These are phyloP conservation scores for Sterrhoptilus dennistouni DNA, from an alignment of 2,113 vertebrate species.

Conservation along the genomic window DNA sequence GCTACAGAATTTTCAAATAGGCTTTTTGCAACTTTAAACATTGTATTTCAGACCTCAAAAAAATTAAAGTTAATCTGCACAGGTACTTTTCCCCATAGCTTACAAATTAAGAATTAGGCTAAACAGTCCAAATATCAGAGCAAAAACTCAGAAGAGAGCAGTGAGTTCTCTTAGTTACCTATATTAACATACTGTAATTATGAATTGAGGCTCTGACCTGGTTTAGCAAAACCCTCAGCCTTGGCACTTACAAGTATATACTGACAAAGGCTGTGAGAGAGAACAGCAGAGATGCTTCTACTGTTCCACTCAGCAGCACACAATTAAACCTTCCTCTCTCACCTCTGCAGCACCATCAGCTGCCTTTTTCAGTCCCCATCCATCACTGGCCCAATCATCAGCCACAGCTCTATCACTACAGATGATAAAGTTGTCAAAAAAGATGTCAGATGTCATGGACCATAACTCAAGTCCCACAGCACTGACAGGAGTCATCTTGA, in stretches of 20 bases:
- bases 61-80: neutral
- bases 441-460: conserved; percentile 98
- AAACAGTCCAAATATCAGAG: neutral
- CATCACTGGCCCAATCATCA: conserved; percentile 89
- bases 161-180: neutral
- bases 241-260: neutral
- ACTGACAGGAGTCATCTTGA: conserved; percentile 90
- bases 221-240: neutral
- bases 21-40: neutral
- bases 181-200: neutral
- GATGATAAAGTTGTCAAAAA: conserved; percentile 98
- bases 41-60: neutral
- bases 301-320: neutral
- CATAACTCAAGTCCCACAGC: conserved; percentile 95
- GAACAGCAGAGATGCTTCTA: neutral
- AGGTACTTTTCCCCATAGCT: neutral
- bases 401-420: conserved; percentile 85
- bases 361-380: conserved; percentile 96
- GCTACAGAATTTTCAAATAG: neutral
- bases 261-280: neutral
- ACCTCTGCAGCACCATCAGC: conserved; percentile 96
- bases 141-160: neutral
- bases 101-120: neutral
- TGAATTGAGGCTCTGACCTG: neutral
- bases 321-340: neutral